Conservation (phyloP, 2,113 vertebrate genomes). For the Dicrurus megarhynchus region DNA sequence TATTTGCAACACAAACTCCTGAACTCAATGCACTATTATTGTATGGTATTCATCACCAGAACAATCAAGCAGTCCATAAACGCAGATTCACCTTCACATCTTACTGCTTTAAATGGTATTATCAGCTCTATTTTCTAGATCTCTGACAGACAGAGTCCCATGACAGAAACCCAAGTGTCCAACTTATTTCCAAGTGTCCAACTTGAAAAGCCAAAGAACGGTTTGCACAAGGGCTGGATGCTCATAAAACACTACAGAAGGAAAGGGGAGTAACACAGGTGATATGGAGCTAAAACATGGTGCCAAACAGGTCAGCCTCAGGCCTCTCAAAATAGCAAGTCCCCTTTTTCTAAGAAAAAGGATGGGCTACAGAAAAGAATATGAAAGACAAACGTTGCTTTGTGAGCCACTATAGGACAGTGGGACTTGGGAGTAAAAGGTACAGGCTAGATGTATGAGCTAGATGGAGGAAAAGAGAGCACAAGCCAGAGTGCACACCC, state of each 20-base stretch:
- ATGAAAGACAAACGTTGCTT: neutral
- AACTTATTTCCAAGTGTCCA: neutral
- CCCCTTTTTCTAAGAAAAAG: neutral
- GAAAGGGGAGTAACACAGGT: neutral
- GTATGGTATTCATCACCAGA: neutral
- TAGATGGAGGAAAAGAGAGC: neutral
- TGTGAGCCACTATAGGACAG: neutral
- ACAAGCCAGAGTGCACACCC: neutral
- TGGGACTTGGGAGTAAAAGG: neutral
- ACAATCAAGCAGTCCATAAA: neutral
- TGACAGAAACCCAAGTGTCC: neutral
- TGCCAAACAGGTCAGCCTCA: neutral
- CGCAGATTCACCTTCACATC: neutral
- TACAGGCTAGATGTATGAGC: neutral
- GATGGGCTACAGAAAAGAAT: neutral
- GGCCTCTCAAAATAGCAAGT: neutral
- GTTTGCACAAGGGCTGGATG: neutral
- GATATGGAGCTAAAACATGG: neutral
- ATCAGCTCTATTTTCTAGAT: neutral
- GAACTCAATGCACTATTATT: neutral
- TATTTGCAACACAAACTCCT: neutral
- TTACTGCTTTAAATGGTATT: neutral
- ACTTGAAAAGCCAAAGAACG: neutral
- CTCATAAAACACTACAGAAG: neutral
- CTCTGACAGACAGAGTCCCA: neutral